Evolutionary conservation across 2,113 vertebrate species (phyloP).

Genomic region (Condylura cristata): DNA sequence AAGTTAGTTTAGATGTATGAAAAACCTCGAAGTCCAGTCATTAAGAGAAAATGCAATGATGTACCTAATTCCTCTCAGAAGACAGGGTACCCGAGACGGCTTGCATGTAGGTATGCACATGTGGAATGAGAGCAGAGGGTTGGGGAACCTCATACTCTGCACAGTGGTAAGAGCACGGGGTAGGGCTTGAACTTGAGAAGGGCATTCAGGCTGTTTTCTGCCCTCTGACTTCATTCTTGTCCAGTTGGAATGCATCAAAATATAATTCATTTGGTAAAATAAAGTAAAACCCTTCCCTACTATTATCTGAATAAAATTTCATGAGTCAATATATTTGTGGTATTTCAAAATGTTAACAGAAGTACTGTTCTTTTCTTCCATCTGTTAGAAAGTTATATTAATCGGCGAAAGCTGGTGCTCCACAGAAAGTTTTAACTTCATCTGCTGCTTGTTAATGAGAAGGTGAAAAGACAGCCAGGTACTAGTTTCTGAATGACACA

Average conservation of each 20-base stretch:
- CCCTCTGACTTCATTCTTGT: not conserved
- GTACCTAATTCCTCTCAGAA: not conserved
- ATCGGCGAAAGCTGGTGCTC: not conserved
- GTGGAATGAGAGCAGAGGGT: not conserved
- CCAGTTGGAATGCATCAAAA: not conserved
- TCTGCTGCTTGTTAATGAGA: not conserved
- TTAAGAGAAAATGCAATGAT: not conserved
- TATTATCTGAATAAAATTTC: not conserved
- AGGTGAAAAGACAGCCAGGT: not conserved
- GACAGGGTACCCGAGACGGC: not conserved
- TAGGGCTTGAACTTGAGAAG: rapidly evolving
- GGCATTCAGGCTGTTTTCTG: not conserved
- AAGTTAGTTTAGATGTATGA: not conserved
- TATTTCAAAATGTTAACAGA: constrained; percentile 40
- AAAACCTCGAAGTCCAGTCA: not conserved
- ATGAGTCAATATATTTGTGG: not conserved
- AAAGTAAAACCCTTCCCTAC: not conserved
- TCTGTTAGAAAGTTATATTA: constrained; percentile 12
- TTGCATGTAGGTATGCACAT: not conserved
- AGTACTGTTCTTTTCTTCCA: not conserved
- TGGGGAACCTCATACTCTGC: not conserved
- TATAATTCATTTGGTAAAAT: not conserved
- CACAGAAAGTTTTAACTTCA: not conserved
- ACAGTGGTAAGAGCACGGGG: too few species aligned
- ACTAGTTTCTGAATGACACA: not conserved